phyloP scores from a whole-genome alignment of 2,113 vertebrate genomes.

The Burhinus bistriatus region DNA sequence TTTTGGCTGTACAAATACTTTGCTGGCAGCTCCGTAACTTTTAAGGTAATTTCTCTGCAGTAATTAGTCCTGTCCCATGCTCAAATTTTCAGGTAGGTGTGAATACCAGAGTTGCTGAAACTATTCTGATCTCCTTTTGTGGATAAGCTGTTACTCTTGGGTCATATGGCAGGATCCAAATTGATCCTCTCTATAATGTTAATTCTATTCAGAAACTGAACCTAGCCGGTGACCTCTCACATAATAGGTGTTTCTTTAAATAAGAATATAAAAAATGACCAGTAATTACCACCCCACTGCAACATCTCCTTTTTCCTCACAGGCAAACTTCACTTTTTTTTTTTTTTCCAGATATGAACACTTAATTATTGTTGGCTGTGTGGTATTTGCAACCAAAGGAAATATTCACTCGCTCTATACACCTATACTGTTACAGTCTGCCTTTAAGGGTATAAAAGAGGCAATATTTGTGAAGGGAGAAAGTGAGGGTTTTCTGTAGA shows the following conservation, averaged over 20 bases:
- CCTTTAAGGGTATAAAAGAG: not conserved
- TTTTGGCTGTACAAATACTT: not conserved
- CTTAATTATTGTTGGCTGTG: not conserved
- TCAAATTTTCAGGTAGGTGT: not conserved
- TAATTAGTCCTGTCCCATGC: not conserved
- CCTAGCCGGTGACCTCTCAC: not conserved
- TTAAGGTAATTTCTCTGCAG: not conserved
- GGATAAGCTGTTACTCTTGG: not conserved
- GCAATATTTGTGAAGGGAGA: not conserved
- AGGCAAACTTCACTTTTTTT: not conserved
- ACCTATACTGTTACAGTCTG: not conserved
- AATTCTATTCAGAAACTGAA: not conserved
- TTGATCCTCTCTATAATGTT: not conserved
- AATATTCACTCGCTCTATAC: not conserved
- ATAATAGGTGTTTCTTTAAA: not conserved
- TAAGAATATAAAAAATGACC: not conserved
- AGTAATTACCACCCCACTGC: not conserved
- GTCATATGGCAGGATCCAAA: not conserved
- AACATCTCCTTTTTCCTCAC: not conserved
- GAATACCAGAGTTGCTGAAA: not conserved
- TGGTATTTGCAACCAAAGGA: not conserved
- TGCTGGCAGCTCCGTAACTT: not conserved
- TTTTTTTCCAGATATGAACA: not conserved
- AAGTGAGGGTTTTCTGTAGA: not conserved
- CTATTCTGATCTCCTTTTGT: not conserved